Conservation (phyloP, 1,140 invertebrate species). For the Lutraria rhynchaena region DNA sequence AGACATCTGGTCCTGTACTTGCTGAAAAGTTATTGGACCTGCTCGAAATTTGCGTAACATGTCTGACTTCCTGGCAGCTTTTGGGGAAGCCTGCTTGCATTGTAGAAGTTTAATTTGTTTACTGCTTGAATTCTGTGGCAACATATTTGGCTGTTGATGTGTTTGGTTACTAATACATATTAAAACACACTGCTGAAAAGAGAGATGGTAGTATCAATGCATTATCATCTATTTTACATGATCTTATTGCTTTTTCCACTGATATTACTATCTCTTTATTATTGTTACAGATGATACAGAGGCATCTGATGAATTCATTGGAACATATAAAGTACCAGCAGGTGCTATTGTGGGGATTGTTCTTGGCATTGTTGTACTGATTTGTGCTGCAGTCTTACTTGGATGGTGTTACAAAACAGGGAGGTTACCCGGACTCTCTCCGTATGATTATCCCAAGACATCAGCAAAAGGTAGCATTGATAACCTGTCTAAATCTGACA, state of each 20-base stretch:
- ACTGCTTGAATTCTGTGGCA: too few relatives aligned
- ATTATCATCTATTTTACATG: background rate
- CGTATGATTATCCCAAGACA: conserved; percentile 27
- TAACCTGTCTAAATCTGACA: conserved; percentile 7
- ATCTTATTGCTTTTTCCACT: background rate
- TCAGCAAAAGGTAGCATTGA: conserved; percentile 14
- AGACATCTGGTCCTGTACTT: too few relatives aligned
- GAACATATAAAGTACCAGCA: conserved; percentile 19
- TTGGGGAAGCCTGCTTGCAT: too few relatives aligned
- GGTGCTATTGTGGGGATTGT: conserved; percentile 54
- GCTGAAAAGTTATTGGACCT: too few relatives aligned
- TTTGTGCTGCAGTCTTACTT: conserved; percentile 26
- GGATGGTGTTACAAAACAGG: conserved; percentile 59
- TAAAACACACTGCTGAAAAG: background rate
- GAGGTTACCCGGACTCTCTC: conserved; percentile 32
- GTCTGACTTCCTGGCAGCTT: too few relatives aligned
- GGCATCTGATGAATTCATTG: conserved; percentile 32
- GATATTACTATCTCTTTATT: background rate
- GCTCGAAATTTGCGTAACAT: too few relatives aligned
- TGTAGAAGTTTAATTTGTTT: too few relatives aligned
- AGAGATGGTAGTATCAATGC: background rate
- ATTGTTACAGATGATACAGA: conserved; percentile 36
- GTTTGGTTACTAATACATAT: too few relatives aligned
- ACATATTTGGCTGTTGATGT: too few relatives aligned
- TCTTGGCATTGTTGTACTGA: conserved; percentile 34